Evolutionary conservation across 2,113 vertebrate genomes (phyloP).

Genomic region (Emydocephalus ijimae): DNA sequence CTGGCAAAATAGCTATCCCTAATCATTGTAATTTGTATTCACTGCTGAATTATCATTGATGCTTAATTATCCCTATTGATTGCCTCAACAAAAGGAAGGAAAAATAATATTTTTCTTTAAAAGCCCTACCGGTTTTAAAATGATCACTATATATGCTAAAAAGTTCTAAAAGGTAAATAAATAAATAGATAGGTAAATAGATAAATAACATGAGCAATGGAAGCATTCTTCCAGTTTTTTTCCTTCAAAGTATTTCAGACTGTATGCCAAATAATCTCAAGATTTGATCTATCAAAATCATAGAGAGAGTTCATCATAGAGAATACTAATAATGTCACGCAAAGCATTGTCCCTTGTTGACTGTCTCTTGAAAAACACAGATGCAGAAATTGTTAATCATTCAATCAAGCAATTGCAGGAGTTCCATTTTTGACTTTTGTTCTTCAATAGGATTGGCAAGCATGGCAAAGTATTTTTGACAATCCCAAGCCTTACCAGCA

Average conservation of each 20-base stretch:
- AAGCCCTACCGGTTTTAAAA: not conserved
- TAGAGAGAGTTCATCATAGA: not conserved
- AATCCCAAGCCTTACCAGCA: constrained; percentile 84
- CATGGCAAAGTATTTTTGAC: constrained; percentile 93
- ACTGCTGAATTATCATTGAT: not conserved
- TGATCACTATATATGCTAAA: not conserved
- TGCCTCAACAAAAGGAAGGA: not conserved
- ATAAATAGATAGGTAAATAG: not conserved
- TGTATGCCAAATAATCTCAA: not conserved
- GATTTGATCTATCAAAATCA: not conserved
- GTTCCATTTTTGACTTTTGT: constrained; percentile 21
- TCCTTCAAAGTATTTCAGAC: not conserved
- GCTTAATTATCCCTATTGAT: not conserved
- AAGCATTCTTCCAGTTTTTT: not conserved
- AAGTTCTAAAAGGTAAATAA: not conserved
- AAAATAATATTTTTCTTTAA: not conserved
- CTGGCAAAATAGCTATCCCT: not conserved
- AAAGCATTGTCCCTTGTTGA: not conserved
- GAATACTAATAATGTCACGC: not conserved
- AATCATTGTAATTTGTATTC: not conserved
- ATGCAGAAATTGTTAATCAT: not conserved
- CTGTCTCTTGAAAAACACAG: not conserved
- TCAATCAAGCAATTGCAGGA: not conserved
- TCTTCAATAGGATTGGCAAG: constrained; percentile 79
- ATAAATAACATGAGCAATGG: not conserved